Base-by-base conservation (phyloP, 2,113 vertebrate genomes). In the Alexandromys fortis region DNA sequence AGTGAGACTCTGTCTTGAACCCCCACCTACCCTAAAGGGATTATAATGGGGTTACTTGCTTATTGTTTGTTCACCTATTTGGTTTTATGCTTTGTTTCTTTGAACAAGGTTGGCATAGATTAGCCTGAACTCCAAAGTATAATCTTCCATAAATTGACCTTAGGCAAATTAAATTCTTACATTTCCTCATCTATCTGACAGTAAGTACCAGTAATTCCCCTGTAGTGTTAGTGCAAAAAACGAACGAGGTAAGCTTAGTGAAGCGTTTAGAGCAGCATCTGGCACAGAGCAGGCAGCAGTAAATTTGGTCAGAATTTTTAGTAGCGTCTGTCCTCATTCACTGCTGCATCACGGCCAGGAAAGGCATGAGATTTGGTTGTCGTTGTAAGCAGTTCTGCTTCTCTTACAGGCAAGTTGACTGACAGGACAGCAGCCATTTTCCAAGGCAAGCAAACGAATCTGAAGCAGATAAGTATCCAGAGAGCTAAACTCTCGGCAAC, bases 351-450 rank as follows among this genome's bases (percentile, higher is more conserved):
- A 35, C 16, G 35, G 65, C 30, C 45, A 88, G 88, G 61, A 82
- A 93, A 92, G 77, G 19, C 81, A 7, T 55, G 47, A 49, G 35
- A 49, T 95, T 55, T 77, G 45, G 42, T 94, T 77, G 72, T 63
- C 68, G 28, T 42, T 91, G 83, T 45, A 86, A 24, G 21, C 75
- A 49, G 12, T 86, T 94, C 47, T 94, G n/a, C 78, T 97, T 97
- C 72, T 92, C 35, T 96, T 91, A 2, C 95, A 99, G 99, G 99
- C 90, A 98, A 99, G 85, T 91, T 99, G 95, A 99, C 99, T 55
- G 99, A 99, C 98, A 99, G 99, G 90, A 99, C 99, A 0, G 99
- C 98, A 70, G 98, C 99, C 42, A 98, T 99, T 68, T 99, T 99
- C 97, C 98, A 98, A 49, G 99, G 98, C 95, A 98, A 98, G 55